These are phyloP conservation scores for Eciton burchellii DNA, from an alignment of 1,140 invertebrate species.

Conservation along the genomic window DNA sequence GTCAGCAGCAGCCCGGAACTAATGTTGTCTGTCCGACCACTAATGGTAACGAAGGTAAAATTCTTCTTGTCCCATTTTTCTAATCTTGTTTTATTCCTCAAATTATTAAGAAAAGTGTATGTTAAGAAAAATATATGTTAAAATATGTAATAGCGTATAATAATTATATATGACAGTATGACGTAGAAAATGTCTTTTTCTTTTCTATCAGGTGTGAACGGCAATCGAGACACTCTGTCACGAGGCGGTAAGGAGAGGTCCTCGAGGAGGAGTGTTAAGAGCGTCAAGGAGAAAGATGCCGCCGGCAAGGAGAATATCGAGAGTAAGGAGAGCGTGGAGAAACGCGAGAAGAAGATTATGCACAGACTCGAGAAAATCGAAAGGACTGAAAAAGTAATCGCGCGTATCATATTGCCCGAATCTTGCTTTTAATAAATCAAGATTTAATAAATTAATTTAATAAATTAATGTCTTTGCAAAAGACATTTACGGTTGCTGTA, in stretches of 20 bases:
- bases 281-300: conserved; percentile 71
- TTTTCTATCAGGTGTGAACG: conserved; percentile 42
- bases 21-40: conserved; percentile 48
- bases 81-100: neutral
- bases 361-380: conserved; percentile 71
- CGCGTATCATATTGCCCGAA: neutral
- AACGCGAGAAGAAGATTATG: conserved; percentile 69
- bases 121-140: neutral
- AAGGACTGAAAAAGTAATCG: conserved; percentile 70
- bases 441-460: too few species aligned
- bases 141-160: neutral
- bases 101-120: too few species aligned
- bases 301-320: conserved; percentile 71
- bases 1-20: conserved; percentile 84
- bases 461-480: neutral
- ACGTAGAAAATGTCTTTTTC: conserved; percentile 3
- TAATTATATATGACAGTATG: neutral
- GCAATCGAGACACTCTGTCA: conserved; percentile 64
- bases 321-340: conserved; percentile 63
- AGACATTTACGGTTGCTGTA: too few species aligned
- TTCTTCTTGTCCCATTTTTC: neutral
- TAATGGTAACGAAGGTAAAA: conserved; percentile 54
- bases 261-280: conserved; percentile 75
- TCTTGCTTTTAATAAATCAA: conserved; percentile 31
- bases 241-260: conserved; percentile 69